Evolutionary conservation across 1,140 invertebrate genomes (phyloP), one percentile per base, ranked within the genome.

Genomic region (Lucilia sericata): DNA sequence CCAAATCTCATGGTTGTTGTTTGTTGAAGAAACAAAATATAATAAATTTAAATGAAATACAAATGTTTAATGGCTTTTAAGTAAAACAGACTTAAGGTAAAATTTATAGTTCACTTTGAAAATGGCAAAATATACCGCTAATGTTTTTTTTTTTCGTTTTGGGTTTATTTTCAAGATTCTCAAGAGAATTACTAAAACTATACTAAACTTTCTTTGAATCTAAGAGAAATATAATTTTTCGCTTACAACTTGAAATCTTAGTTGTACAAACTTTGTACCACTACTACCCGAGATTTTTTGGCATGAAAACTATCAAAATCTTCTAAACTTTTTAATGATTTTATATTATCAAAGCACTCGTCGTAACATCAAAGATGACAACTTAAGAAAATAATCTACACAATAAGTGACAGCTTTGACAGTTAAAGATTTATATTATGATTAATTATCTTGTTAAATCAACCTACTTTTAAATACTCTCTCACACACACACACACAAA

Each of bases 361-460:
- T 10, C 5, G 10, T 10, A 42, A 42, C 42, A 42, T 42, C 55
- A 60, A 60, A 7, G 55, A 60, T n/a, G 55, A 42, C 42, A 42
- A 42, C 14, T 2, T 60, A 42, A 60, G 14, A 60, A n/a, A 17
- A 60, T n/a, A 60, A 60, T 60, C 1, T 17, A 14, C 55, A 60
- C 13, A 14, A 60, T 60, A 60, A 60, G 55, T 60, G 55, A 60
- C 55, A 60, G 55, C 65, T 70, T 70, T 70, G 65, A 70, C 65
- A 70, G 65, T 70, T 70, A 12, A 70, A 70, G 65, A 70, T 70
- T 70, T 70, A 70, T 70, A 21, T 70, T 70, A 70, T 70, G 65
- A 70, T 70, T 70, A n/a, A 70, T 70, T 19, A 25, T 25, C 21
- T 21, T 7, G n/a, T 25, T 25, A 70, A 70, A 25, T 19, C 65